Percentiles rank a stretch among this genome's conserved stretches.
phyloP scores from a whole-genome alignment of 2,113 vertebrate species.

The Lanius collurio region DNA sequence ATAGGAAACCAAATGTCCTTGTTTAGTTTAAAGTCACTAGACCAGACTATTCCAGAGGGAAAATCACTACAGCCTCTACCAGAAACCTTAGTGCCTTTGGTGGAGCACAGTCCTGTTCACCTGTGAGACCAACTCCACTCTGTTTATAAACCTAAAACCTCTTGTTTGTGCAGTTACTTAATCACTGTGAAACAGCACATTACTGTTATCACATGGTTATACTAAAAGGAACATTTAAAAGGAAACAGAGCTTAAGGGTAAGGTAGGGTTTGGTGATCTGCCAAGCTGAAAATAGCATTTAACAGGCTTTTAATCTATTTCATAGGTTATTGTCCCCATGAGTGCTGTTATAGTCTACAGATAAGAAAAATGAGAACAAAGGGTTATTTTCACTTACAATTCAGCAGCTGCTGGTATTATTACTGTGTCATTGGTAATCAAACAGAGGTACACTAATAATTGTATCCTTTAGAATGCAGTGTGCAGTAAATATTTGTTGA shows the following conservation, averaged over 20 bases:
- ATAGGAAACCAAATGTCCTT: not conserved
- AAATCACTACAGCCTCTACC: not conserved
- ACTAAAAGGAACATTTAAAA: slow-evolving; percentile 70
- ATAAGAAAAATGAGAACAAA: slow-evolving; percentile 78
- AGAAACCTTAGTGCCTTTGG: not conserved
- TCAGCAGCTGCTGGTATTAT: slow-evolving; percentile 60
- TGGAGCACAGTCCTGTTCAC: not conserved
- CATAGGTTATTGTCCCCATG: slow-evolving; percentile 76
- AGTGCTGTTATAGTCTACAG: slow-evolving; percentile 74
- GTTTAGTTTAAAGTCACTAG: not conserved
- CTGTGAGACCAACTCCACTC: not conserved
- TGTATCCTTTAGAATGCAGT: slow-evolving; percentile 18
- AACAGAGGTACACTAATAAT: slow-evolving; percentile 56
- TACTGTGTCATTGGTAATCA: slow-evolving; percentile 60
- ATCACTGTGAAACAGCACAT: slow-evolving; percentile 53
- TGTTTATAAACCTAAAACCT: slow-evolving; percentile 24
- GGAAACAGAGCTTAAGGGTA: slow-evolving; percentile 62
- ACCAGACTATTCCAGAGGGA: not conserved
- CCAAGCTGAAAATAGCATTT: slow-evolving; percentile 81
- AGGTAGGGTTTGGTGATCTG: slow-evolving; percentile 69
- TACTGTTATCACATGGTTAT: slow-evolving; percentile 50
- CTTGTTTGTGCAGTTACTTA: slow-evolving; percentile 49
- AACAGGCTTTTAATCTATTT: slow-evolving; percentile 84
- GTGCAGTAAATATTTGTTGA: slow-evolving; percentile 39
- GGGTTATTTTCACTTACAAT: slow-evolving; percentile 74